These are phyloP conservation scores for Mus minutoides DNA, from an alignment of 2,797 vertebrate species.

Conservation along the genomic window DNA sequence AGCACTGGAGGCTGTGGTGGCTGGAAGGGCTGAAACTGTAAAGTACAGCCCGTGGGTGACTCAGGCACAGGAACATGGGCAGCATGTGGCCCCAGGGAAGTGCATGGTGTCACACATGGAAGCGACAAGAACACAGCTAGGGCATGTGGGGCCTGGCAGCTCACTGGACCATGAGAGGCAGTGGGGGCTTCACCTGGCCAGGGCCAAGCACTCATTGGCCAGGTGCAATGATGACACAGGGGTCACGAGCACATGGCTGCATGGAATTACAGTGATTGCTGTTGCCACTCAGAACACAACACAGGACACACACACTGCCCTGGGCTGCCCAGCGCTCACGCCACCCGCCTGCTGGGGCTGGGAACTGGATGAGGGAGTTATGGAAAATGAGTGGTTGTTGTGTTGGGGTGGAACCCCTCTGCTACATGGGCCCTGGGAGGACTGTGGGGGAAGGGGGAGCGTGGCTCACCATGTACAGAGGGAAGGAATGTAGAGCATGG, in stretches of 20 bases:
- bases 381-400: constrained; percentile 84
- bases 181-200: constrained; percentile 84
- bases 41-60: constrained; percentile 87
- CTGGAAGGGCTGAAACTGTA: constrained; percentile 90
- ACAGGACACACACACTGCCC: constrained; percentile 73
- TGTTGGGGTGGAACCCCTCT: constrained; percentile 85
- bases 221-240: constrained; percentile 83
- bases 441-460: constrained; percentile 68
- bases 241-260: constrained; percentile 87
- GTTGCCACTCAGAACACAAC: constrained; percentile 69
- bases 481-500: constrained; percentile 85
- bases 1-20: constrained; percentile 86
- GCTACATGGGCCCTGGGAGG: constrained; percentile 75
- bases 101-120: constrained; percentile 85
- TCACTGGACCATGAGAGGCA: constrained; percentile 85
- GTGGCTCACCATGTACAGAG: constrained; percentile 75
- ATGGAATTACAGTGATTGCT: constrained; percentile 84
- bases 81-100: constrained; percentile 81
- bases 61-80: constrained; percentile 67
- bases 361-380: constrained; percentile 82
- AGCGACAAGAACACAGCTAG: constrained; percentile 87
- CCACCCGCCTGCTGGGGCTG: constrained; percentile 81
- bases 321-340: constrained; percentile 77
- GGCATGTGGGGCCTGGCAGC: constrained; percentile 83
- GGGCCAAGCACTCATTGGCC: constrained; percentile 80